Conservation (phyloP, 2,888 invertebrate genomes). For the Gasteruption jaculator region DNA sequence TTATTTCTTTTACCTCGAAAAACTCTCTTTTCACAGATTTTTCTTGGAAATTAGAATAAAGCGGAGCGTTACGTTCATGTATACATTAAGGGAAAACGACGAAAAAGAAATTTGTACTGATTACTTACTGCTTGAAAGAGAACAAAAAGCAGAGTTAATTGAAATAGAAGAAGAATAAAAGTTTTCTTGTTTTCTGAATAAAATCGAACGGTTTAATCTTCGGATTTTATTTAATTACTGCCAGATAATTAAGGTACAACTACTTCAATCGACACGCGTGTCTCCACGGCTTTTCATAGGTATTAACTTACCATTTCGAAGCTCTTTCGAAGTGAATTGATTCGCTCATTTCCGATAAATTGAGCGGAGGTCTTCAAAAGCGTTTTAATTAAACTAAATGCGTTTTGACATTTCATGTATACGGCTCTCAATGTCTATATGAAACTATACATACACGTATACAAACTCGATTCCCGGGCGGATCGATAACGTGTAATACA, state of each 20-base stretch:
- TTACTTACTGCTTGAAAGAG: not conserved
- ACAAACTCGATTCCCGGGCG: no score
- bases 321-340: not conserved
- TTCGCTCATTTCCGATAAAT: constrained; percentile 3
- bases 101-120: not conserved
- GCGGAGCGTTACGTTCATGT: no score
- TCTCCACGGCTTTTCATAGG: constrained; percentile 3
- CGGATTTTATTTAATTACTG: no score
- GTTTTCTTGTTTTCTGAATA: not conserved
- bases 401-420: no score
- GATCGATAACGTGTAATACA: constrained; percentile 34
- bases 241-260: constrained; percentile 26
- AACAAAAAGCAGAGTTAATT: not conserved
- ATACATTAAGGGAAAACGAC: no score
- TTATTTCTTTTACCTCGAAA: constrained; percentile 12
- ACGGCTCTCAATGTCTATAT: constrained; percentile 17
- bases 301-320: constrained; percentile 1
- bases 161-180: not conserved
- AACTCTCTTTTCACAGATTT: no score
- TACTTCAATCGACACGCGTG: constrained; percentile 20
- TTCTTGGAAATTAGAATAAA: no score
- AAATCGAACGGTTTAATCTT: not conserved
- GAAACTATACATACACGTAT: no score
- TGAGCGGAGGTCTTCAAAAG: constrained; percentile 8
- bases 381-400: constrained; percentile 27